These are phyloP conservation scores for Sussaba pulchella DNA, from an alignment of 2,888 invertebrate genomes.

Conservation along the genomic window DNA sequence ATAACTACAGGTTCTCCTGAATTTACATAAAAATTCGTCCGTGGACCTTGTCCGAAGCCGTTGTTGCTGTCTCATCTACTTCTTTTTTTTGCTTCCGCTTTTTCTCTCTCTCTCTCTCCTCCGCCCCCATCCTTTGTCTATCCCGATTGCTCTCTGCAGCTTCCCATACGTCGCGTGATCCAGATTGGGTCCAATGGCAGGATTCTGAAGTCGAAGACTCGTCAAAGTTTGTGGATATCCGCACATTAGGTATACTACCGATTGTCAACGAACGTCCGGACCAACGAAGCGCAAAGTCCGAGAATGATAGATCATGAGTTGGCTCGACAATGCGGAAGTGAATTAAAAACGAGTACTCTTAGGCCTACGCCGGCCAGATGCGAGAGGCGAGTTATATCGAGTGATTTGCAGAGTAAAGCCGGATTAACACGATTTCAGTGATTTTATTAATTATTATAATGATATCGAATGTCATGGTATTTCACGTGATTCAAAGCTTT, in stretches of 20 bases:
- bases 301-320: conserved; percentile 1
- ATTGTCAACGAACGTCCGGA: conserved; percentile 4
- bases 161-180: conserved; percentile 31
- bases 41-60: conserved; percentile 33
- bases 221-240: neutral
- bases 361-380: neutral
- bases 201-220: neutral
- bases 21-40: conserved; percentile 60
- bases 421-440: too few species aligned
- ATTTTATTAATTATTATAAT: too few species aligned
- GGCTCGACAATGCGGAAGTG: conserved; percentile 43
- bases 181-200: conserved; percentile 31
- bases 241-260: neutral
- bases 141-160: conserved; percentile 51
- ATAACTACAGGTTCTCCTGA: conserved; percentile 60
- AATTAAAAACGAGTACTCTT: conserved; percentile 11
- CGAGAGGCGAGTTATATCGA: neutral
- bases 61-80: conserved; percentile 10
- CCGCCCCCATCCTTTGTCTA: neutral
- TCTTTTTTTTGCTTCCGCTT: too few species aligned
- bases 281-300: neutral
- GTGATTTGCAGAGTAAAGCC: neutral
- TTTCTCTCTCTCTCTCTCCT: neutral
- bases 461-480: neutral
- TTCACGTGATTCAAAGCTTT: neutral